These are phyloP conservation scores for Scopus umbretta DNA, from an alignment of 2,113 vertebrate genomes.

Conservation along the genomic window DNA sequence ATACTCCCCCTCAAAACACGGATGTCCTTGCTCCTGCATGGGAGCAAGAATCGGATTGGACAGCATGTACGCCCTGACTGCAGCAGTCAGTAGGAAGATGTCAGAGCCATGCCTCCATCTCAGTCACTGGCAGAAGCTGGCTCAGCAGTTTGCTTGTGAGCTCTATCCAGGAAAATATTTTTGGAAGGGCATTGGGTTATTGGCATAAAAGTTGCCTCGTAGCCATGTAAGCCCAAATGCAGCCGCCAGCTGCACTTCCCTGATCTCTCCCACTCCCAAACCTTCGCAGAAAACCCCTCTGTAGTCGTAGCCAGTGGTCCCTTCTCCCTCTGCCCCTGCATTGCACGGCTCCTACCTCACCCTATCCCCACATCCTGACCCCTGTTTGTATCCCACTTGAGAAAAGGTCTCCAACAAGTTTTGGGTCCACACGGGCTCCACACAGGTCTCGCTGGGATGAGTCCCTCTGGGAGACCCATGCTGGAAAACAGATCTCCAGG, in stretches of 20 bases:
- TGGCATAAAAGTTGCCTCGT: not conserved
- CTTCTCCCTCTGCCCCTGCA: not conserved
- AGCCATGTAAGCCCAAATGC: not conserved
- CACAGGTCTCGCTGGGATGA: not conserved
- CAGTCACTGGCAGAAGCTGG: fast-evolving
- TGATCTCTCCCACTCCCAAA: not conserved
- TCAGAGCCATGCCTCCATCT: fast-evolving
- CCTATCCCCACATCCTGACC: fast-evolving
- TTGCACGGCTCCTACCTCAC: fast-evolving
- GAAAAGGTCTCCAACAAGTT: not conserved
- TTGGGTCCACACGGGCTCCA: fast-evolving
- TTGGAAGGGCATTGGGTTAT: not conserved
- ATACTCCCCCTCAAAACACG: not conserved
- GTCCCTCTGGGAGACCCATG: not conserved
- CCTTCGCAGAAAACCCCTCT: not conserved
- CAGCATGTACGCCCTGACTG: fast-evolving
- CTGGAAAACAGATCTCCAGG: not conserved
- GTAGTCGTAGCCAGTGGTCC: not conserved
- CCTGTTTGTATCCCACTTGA: not conserved
- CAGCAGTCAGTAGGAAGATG: fast-evolving
- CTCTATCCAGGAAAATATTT: not conserved
- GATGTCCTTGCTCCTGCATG: fast-evolving
- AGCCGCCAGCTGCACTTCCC: not conserved
- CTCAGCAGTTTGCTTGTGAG: not conserved
- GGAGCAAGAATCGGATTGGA: fast-evolving